A percentile compares a stretch with the other conserved stretches of the same genome.
These are phyloP conservation scores for Battus philenor DNA, from an alignment of 1,140 invertebrate genomes.

Conservation along the genomic window DNA sequence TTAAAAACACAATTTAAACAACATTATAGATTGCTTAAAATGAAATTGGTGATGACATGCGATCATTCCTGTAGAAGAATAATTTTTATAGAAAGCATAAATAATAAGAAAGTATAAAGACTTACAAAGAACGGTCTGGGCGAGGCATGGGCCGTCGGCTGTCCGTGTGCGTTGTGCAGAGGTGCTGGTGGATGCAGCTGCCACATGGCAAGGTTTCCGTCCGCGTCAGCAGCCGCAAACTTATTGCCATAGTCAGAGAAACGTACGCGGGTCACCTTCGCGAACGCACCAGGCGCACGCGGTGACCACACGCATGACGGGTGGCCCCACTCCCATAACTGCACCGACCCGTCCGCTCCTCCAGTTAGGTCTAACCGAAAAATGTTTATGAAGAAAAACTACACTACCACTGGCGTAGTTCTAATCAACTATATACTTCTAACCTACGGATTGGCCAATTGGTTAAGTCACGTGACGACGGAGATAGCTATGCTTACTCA, in stretches of 20 bases:
- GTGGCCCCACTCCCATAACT: constrained; percentile 99
- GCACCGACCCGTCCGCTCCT: constrained; percentile 97
- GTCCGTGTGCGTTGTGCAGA: constrained; percentile 39
- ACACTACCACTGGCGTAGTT: no score
- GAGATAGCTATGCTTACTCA: no score
- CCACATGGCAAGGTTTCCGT: constrained; percentile 94
- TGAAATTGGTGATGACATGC: no score
- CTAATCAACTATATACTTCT: no score
- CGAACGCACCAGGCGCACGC: constrained; percentile 89
- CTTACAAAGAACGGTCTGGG: constrained; percentile 97
- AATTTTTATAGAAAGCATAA: no score
- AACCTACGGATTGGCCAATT: no score
- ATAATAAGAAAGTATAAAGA: constrained; percentile 32
- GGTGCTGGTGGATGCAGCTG: constrained; percentile 89
- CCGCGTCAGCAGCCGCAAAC: constrained; percentile 96
- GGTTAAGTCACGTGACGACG: no score
- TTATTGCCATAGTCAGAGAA: constrained; percentile 99
- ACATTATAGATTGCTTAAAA: no score
- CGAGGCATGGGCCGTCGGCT: constrained; percentile 73
- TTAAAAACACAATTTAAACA: no score
- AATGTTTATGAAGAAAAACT: no score
- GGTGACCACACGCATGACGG: constrained; percentile 91
- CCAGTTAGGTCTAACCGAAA: constrained; percentile 90
- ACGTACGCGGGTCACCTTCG: constrained; percentile 96
- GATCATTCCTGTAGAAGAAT: no score